Evolutionary conservation across 2,797 vertebrate species (phyloP).

Genomic region (Craterocephalus amniculus): DNA sequence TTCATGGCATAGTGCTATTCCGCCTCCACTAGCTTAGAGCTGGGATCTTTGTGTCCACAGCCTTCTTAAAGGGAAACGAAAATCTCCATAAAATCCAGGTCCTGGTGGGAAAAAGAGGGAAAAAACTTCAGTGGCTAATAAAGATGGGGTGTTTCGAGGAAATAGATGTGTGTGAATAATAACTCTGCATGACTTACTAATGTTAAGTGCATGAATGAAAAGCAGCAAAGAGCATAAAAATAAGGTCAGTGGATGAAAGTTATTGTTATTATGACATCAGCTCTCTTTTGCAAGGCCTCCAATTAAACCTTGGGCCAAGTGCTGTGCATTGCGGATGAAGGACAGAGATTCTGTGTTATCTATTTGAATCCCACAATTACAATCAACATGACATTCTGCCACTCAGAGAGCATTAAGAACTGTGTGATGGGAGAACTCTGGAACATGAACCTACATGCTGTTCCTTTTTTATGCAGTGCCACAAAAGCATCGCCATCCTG

Average conservation of each 20-base stretch:
- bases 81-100: background rate
- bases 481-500: slow-evolving; percentile 15
- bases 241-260: slow-evolving; percentile 48
- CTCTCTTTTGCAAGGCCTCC: slow-evolving; percentile 53
- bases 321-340: slow-evolving; percentile 40
- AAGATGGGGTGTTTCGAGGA: background rate
- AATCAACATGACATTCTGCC: slow-evolving; percentile 53
- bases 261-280: slow-evolving; percentile 53
- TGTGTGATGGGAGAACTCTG: slow-evolving; percentile 17
- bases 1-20: too few species aligned
- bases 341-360: slow-evolving; percentile 58
- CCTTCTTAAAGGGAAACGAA: too few species aligned
- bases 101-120: background rate
- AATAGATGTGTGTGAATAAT: slow-evolving; percentile 18
- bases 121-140: background rate
- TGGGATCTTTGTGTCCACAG: too few species aligned
- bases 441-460: slow-evolving; percentile 34
- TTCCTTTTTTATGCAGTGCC: slow-evolving; percentile 12
- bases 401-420: slow-evolving; percentile 41
- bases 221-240: slow-evolving; percentile 11
- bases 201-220: slow-evolving; percentile 4
- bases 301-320: slow-evolving; percentile 65
- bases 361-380: slow-evolving; percentile 66
- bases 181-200: slow-evolving; percentile 8
- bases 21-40: too few species aligned